Conservation (phyloP, 1,140 invertebrate species). For the Cherax destructor region DNA sequence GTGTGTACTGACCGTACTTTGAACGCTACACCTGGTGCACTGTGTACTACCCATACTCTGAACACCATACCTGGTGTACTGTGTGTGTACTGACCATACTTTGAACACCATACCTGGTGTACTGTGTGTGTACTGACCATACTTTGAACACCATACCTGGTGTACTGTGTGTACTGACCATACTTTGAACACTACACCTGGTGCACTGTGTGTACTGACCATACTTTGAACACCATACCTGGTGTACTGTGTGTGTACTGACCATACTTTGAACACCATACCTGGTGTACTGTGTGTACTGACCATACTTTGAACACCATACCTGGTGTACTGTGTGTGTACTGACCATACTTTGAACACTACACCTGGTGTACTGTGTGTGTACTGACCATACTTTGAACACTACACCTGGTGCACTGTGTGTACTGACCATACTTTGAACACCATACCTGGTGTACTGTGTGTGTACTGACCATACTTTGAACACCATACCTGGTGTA, state of each 20-base stretch:
- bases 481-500: neutral
- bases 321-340: too few relatives aligned
- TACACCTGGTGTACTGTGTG: neutral
- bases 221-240: neutral
- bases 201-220: too few relatives aligned
- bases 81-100: too few relatives aligned
- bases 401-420: neutral
- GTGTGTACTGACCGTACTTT: too few relatives aligned
- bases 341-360: neutral
- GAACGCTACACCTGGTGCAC: neutral
- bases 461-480: neutral
- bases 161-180: too few relatives aligned
- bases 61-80: neutral
- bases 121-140: too few relatives aligned
- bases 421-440: too few relatives aligned
- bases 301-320: neutral
- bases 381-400: neutral
- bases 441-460: neutral
- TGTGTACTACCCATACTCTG: neutral
- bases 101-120: neutral
- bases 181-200: neutral
- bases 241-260: too few relatives aligned
- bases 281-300: neutral
- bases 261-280: neutral
- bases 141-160: neutral